Evolutionary conservation across 2,888 invertebrate species (phyloP), one percentile per base, ranked within the genome.

Genomic region (Cephonodes hylas): DNA sequence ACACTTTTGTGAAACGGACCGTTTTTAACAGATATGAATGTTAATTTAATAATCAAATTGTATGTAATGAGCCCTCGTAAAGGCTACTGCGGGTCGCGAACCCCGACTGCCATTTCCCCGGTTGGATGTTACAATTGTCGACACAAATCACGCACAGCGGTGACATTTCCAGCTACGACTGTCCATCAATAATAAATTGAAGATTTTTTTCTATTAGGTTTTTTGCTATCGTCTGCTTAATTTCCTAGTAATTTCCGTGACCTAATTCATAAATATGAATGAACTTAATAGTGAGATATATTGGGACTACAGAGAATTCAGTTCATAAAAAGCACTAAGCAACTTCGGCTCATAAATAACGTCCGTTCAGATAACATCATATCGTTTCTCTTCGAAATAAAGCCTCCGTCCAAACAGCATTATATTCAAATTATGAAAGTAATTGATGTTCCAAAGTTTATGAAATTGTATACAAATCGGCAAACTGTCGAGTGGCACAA

Each of bases 1-100:
- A 71, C 69, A 42, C 67, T 73, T 71, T 69, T 65, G 68, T 69
- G 31, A 10, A 53, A 53, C 60, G 45, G 15, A 15, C 38, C 48
- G 46, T 48, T 60, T 64, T 58, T 38, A 66, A 64, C 42, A 8
- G 25, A 59, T 27, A 18, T 61, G 46, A 46, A 60, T 34, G 46
- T 57, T 44, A 64, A 62, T 64, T 48, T 59, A 42, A 57, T 65
- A 60, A 64, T 64, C 56, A 62, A 62, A 45, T 65, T 64, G 61
- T 59, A 64, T 61, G 62, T 61, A 66, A 38, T 58, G 20, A 18
- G 53, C 18, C 27, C 1, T 20, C 27, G 53, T 53, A 18, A 31
- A 27, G 27, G 20, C 8, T 8, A 44, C 18, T 6, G 18, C 7
- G 27, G 48, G 48, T 48, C 27, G 8, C 31, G 31, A 18, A 27